These are phyloP conservation scores for Malurus elegans DNA, from an alignment of 2,113 vertebrate species.

Conservation along the genomic window DNA sequence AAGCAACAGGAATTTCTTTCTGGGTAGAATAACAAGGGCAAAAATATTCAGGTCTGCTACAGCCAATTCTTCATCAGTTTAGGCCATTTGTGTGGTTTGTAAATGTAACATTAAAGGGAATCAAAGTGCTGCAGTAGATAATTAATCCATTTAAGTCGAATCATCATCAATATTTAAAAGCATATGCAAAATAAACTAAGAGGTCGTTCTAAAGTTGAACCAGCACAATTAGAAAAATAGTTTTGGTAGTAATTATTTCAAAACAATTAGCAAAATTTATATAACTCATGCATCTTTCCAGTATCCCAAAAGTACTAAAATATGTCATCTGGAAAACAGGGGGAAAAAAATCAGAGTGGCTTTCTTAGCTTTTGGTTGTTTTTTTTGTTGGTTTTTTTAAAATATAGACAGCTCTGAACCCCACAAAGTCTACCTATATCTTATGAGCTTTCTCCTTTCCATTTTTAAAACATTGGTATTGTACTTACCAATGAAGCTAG, in stretches of 20 bases:
- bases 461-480: neutral
- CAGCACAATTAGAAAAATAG: neutral
- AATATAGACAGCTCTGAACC: neutral
- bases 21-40: neutral
- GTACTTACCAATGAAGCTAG: neutral
- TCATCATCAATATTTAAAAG: conserved; percentile 45
- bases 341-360: neutral
- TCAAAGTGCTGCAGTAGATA: conserved; percentile 25
- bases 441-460: neutral
- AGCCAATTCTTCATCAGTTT: conserved; percentile 9
- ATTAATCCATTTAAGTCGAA: conserved; percentile 31
- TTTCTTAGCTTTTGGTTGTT: neutral
- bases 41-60: neutral
- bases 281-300: neutral
- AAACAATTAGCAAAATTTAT: conserved; percentile 8
- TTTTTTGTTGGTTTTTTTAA: neutral
- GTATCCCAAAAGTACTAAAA: neutral
- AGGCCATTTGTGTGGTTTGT: conserved; percentile 46
- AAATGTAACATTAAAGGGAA: conserved; percentile 38
- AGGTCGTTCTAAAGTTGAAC: neutral
- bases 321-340: neutral
- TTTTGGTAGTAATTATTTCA: neutral
- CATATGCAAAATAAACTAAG: neutral
- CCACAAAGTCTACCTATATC: neutral
- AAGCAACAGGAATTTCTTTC: conserved; percentile 1